Evolutionary conservation across 2,113 vertebrate genomes (phyloP).

Genomic region (Tupaia chinensis): DNA sequence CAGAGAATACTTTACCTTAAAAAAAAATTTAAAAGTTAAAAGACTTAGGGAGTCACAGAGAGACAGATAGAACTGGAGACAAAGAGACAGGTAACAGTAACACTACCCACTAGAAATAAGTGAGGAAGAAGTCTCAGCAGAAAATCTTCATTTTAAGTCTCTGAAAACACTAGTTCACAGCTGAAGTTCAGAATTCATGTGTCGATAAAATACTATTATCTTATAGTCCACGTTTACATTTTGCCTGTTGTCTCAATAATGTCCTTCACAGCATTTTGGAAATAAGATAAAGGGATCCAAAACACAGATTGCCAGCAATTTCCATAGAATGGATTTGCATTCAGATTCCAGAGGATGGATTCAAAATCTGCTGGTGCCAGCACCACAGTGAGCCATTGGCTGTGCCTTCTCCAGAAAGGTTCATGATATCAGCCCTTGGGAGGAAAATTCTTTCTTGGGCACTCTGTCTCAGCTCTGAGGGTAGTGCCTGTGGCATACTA

Average conservation of each 20-base stretch:
- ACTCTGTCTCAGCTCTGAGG: not conserved
- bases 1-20: no score
- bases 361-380: not conserved
- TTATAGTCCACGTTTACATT: not conserved
- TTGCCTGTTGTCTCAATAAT: not conserved
- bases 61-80: no score
- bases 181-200: no score
- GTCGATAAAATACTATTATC: not conserved
- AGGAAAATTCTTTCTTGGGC: not conserved
- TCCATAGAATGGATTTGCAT: not conserved
- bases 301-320: not conserved
- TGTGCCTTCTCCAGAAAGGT: not conserved
- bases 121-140: no score
- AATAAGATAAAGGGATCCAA: not conserved
- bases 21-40: no score
- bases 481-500: not conserved
- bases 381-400: not conserved
- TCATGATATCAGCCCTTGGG: not conserved
- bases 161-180: no score
- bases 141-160: no score
- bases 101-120: no score
- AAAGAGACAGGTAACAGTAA: no score
- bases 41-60: no score
- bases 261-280: not conserved
- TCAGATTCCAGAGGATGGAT: not conserved